These are phyloP conservation scores for Acipenser oxyrinchus DNA, from an alignment of 2,797 vertebrate species.

Conservation along the genomic window DNA sequence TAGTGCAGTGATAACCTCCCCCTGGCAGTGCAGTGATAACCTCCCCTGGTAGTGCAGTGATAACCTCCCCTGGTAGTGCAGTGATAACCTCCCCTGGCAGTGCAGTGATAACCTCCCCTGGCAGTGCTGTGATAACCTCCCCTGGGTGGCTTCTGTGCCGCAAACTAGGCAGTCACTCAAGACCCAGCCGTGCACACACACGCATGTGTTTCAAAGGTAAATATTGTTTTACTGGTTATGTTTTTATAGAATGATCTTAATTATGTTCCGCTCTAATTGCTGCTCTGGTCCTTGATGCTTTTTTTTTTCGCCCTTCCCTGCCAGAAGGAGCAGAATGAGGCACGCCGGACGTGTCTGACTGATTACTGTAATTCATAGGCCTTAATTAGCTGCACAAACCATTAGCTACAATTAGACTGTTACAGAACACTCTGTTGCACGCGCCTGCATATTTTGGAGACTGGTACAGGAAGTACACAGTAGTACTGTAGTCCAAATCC, in stretches of 20 bases:
- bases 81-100: no score
- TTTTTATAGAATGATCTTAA: conserved; percentile 30
- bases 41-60: no score
- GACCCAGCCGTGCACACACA: background rate
- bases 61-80: no score
- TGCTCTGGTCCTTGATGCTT: conserved; percentile 10
- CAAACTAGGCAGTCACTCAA: background rate
- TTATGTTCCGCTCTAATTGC: conserved; percentile 26
- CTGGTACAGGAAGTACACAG: background rate
- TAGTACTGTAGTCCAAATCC: background rate
- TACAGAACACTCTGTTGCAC: conserved; percentile 97
- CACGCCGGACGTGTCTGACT: conserved; percentile 80
- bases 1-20: no score
- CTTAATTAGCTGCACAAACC: conserved; percentile 99
- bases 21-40: no score
- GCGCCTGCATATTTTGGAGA: conserved; percentile 42
- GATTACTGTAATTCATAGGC: conserved; percentile 99
- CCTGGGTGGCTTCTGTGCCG: background rate
- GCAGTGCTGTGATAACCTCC: no score
- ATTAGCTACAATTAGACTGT: conserved; percentile 99
- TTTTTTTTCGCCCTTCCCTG: conserved; percentile 35
- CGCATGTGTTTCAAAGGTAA: conserved; percentile 25
- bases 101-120: no score
- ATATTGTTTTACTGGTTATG: conserved; percentile 29
- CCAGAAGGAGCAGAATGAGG: conserved; percentile 49